Evolutionary conservation across 2,888 invertebrate species (phyloP).

Genomic region (Herminia tarsipennalis): DNA sequence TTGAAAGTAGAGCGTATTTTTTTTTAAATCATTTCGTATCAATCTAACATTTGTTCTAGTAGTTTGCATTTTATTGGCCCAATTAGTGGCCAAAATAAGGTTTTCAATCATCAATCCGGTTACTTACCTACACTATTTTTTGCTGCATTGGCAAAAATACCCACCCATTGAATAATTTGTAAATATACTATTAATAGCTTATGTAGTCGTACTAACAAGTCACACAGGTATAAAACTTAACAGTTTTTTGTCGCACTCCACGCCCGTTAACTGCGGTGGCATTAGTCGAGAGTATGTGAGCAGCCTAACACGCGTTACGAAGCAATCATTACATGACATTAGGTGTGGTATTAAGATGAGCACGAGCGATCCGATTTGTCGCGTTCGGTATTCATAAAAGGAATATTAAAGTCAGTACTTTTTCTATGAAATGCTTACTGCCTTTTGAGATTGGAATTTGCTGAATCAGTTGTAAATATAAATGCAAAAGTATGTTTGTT

Average conservation of each 20-base stretch:
- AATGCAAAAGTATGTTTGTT: no score
- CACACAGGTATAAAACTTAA: constrained; percentile 2
- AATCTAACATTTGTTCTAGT: no score
- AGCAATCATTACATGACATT: constrained; percentile 50
- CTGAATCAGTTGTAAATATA: no score
- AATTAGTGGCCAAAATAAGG: no score
- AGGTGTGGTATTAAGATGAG: constrained; percentile 39
- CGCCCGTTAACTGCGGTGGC: constrained; percentile 37
- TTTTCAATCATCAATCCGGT: no score
- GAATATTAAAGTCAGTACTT: neutral
- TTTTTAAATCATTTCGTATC: no score
- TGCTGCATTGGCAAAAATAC: no score
- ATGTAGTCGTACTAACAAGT: neutral
- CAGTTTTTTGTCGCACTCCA: constrained; percentile 28
- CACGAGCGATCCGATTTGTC: constrained; percentile 34
- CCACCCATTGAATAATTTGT: neutral
- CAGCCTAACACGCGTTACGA: constrained; percentile 45
- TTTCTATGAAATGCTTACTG: neutral
- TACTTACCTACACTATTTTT: no score
- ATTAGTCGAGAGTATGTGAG: constrained; percentile 40
- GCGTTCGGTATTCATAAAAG: constrained; percentile 10
- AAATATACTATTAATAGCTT: neutral
- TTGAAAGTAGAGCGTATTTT: no score
- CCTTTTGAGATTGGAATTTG: no score
- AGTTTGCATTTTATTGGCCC: no score